phyloP scores from a whole-genome alignment of 2,113 vertebrate genomes.

The Planiliza haematocheilus region DNA sequence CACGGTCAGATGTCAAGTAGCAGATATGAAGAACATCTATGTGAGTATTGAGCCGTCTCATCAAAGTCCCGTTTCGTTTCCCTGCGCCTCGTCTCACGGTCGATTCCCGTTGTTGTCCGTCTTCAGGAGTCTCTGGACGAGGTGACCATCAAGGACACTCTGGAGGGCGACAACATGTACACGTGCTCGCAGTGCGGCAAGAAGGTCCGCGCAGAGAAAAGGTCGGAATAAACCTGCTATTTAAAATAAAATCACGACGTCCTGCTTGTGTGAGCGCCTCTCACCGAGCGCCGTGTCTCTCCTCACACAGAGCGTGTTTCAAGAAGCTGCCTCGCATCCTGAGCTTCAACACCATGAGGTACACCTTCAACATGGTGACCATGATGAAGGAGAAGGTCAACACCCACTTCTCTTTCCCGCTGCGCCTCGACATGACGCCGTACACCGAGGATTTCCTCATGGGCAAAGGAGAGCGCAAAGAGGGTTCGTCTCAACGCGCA shows the following conservation, averaged over 20 bases:
- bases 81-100: not conserved
- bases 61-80: too few relatives aligned
- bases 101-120: not conserved
- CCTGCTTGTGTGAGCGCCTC: too few relatives aligned
- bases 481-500: conserved; percentile 83
- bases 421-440: conserved; percentile 98
- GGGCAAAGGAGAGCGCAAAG: conserved; percentile 96
- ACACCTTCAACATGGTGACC: conserved; percentile 99
- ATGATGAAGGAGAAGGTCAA: conserved; percentile 99
- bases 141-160: conserved; percentile 98
- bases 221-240: conserved; percentile 83
- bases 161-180: conserved; percentile 99
- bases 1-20: conserved; percentile 97
- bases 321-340: conserved; percentile 98
- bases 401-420: conserved; percentile 97
- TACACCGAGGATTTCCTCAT: conserved; percentile 99
- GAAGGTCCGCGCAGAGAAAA: conserved; percentile 98
- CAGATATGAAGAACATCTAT: conserved; percentile 99
- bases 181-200: conserved; percentile 99
- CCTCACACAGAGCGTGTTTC: conserved; percentile 90
- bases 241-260: too few relatives aligned
- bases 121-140: conserved; percentile 97
- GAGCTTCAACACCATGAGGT: conserved; percentile 99
- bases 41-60: conserved; percentile 82
- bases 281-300: not conserved